Base-by-base conservation (phyloP, 2,113 vertebrate genomes). In the Chroicocephalus ridibundus region DNA sequence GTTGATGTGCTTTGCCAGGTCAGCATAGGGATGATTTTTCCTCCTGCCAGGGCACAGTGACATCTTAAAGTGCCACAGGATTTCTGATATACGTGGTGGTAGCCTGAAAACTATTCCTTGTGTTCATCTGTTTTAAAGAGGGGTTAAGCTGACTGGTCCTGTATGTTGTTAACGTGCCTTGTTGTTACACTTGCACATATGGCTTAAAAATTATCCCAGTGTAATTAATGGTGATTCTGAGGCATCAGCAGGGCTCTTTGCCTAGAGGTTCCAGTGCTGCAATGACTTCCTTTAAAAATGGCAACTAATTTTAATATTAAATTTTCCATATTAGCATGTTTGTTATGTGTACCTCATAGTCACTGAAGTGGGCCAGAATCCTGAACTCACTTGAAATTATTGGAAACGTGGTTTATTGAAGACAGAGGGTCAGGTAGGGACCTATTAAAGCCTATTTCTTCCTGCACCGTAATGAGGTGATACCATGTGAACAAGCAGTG, bases 381-480 rank as follows among this genome's bases (percentile, higher is more conserved):
- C 55, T 32, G 17, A 82, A 32, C 13, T 52, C 1, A 0, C 26
- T 49, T 22, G n/a, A 21, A 78, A 27, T 54, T 15, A 40, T 38
- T 42, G n/a, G 42, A 42, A 6, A 42, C 82, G 40, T 60, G 44
- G 32, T 69, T 72, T 72, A 13, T 34, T 66, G 32, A 49, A 40
- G 42, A 5, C 9, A 4, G 32, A 42, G 69, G 34, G 31, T 79
- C 4, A 0, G 0, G 4, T 8, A 44, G 42, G 20, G 13, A 76
- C 24, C 4, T 9, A 11, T 3, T 77, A n/a, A n/a, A 3, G 72
- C 18, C 42, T 44, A 21, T 36, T 70, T 42, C n/a, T 82, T 78
- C 40, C 61, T 51, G 38, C 21, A 3, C 27, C 1, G 0, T 2
- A 12, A 5, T 29, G 31, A 16, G 19, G 3, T 40, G 10, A 11